Evolutionary conservation across 2,113 vertebrate species (phyloP).

Genomic region (Pongo abelii): DNA sequence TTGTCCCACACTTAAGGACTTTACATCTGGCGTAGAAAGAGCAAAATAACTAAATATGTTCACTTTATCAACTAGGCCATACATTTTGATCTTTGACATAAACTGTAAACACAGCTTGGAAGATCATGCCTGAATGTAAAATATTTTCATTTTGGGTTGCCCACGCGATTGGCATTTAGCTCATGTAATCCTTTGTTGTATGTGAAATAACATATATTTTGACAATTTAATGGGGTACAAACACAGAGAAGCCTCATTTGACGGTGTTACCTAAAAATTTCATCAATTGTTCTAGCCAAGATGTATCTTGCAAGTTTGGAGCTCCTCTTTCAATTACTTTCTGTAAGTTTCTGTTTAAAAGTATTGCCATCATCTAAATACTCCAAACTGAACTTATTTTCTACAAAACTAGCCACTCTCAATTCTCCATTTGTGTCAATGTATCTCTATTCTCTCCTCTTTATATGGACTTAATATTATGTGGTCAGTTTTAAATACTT

Average conservation of each 20-base stretch:
- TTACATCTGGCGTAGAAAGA: background rate
- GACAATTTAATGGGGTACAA: background rate
- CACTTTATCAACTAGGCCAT: background rate
- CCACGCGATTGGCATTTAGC: background rate
- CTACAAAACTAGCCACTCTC: background rate
- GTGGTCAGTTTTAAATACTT: background rate
- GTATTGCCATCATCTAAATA: background rate
- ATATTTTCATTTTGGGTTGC: background rate
- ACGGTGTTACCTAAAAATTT: slow-evolving; percentile 7
- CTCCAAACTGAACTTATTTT: background rate
- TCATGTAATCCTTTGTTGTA: background rate
- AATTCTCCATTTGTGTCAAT: background rate
- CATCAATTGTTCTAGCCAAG: background rate
- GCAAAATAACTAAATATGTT: background rate
- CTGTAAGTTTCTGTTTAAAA: background rate
- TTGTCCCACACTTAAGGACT: background rate
- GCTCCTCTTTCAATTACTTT: background rate
- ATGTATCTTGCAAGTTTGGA: background rate
- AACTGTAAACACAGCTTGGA: background rate
- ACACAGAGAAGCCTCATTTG: slow-evolving; percentile 7
- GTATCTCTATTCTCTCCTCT: background rate
- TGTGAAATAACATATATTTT: background rate
- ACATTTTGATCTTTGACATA: slow-evolving; percentile 13
- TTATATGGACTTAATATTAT: background rate
- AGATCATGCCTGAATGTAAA: background rate